Conservation (phyloP, 2,888 invertebrate species). For the Morpho deidamia region DNA sequence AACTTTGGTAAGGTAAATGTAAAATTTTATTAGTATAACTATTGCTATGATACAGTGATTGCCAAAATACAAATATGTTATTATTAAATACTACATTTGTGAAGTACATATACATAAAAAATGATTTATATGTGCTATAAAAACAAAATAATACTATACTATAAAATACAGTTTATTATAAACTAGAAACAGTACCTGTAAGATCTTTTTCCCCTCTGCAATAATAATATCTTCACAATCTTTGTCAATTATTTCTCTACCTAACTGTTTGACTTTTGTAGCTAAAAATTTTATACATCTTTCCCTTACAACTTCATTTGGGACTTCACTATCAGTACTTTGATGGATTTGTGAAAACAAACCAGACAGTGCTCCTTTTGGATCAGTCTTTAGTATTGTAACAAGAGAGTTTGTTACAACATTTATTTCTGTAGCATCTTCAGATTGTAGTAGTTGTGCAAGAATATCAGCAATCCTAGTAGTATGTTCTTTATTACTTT, state of each 20-base stretch:
- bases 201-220: conserved; percentile 90
- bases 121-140: no score
- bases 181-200: conserved; percentile 74
- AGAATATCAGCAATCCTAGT: conserved; percentile 94
- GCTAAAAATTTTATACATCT: conserved; percentile 92
- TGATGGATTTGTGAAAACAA: conserved; percentile 78
- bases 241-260: conserved; percentile 86
- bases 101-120: no score
- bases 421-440: conserved; percentile 90
- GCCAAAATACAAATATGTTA: no score
- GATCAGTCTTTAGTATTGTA: conserved; percentile 86
- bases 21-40: no score
- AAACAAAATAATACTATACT: no score
- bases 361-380: conserved; percentile 79
- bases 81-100: no score
- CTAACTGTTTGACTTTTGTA: conserved; percentile 88
- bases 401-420: conserved; percentile 90
- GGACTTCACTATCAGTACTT: conserved; percentile 70
- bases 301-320: conserved; percentile 86
- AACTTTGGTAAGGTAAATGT: no score
- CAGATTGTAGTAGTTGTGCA: conserved; percentile 92
- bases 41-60: no score
- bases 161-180: no score
- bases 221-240: conserved; percentile 92
- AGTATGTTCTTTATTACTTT: conserved; percentile 89